phyloP scores from a whole-genome alignment of 35 echinoderm and acorn worm genomes.

The Ptychodera flava region DNA sequence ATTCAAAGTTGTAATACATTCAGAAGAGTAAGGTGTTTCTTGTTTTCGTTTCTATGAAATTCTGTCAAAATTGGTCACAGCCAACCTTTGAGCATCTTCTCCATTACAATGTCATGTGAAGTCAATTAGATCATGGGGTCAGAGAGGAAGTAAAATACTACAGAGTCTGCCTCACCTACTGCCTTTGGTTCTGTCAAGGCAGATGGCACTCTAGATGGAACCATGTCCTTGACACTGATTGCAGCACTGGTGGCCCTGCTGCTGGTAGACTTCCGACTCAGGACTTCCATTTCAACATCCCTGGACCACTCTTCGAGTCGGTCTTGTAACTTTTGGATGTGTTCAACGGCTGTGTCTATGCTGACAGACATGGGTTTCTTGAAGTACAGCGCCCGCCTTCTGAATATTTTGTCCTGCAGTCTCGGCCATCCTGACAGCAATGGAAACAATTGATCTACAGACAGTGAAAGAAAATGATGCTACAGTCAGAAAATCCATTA shows the following conservation, averaged over 20 bases:
- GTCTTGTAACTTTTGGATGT: slow-evolving; percentile 84
- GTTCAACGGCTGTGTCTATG: slow-evolving; percentile 63
- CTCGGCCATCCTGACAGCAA: slow-evolving; percentile 88
- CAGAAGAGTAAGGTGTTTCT: too few relatives aligned
- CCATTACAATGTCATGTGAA: too few relatives aligned
- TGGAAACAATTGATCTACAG: slow-evolving; percentile 55
- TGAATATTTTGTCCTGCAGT: slow-evolving; percentile 86
- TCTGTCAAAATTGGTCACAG: too few relatives aligned
- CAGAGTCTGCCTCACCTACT: neutral
- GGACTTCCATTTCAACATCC: slow-evolving; percentile 89
- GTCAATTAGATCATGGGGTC: too few relatives aligned
- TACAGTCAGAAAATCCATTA: too few relatives aligned
- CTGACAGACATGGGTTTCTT: slow-evolving; percentile 69
- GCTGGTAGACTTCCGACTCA: slow-evolving; percentile 36
- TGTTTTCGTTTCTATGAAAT: too few relatives aligned
- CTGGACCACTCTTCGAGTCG: slow-evolving; percentile 90
- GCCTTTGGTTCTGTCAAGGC: neutral
- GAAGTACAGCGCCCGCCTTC: slow-evolving; percentile 69
- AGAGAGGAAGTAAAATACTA: too few relatives aligned
- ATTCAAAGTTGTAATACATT: too few relatives aligned
- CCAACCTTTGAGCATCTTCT: too few relatives aligned
- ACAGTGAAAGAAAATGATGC: neutral
- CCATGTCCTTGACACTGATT: neutral
- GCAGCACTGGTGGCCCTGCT: neutral
- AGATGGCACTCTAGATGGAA: neutral